Base-by-base conservation (phyloP, 2,797 vertebrate genomes). In the Schizopygopsis malacanthus region DNA sequence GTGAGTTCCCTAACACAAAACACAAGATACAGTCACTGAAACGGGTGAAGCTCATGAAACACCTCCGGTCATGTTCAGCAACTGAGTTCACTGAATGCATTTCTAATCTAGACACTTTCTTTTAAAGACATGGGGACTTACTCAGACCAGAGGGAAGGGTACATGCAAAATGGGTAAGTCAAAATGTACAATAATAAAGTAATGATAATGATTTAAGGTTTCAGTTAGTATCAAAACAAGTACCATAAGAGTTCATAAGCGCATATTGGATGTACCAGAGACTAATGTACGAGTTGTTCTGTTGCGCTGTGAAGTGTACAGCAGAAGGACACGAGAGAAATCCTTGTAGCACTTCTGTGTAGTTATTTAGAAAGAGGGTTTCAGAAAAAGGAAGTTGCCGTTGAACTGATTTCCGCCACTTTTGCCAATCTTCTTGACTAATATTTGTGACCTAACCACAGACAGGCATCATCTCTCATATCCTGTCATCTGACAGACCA, bases 131-230 rank as follows among this genome's bases (percentile, higher is more conserved):
- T 94, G 93, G 93, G 90, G 79, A 83, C 87, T 79, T 76, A 87
- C 50, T 8, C 84, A 2, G 84, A 88, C 12, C 80, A 76, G 80
- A 86, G 71, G 18, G 84, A 91, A 63, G 81, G 82, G 47, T 84
- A 88, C 41, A 25, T 76, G 33, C 81, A 85, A 67, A 78, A 92
- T 84, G 90, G 92, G 93, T 94, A 88, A 89, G 89, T 90, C 59
- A n/a, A 25, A 61, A 79, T 52, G 65, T 28, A 28, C 50, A 54
- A 47, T 77, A 39, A n/a, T 72, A n/a, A 33, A 61, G 47, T 39
- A 81, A 67, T 50, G 4, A 54, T 33, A 56, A 25, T 43, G 5
- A 43, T 72, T 78, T 41, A 61, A 9, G 18, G 8, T 47, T 61
- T 70, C 18, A 52, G 28, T 15, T 20, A 16, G 16, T 50, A 10